phyloP scores from a whole-genome alignment of 2,113 vertebrate species.

The Ptyas mucosa region DNA sequence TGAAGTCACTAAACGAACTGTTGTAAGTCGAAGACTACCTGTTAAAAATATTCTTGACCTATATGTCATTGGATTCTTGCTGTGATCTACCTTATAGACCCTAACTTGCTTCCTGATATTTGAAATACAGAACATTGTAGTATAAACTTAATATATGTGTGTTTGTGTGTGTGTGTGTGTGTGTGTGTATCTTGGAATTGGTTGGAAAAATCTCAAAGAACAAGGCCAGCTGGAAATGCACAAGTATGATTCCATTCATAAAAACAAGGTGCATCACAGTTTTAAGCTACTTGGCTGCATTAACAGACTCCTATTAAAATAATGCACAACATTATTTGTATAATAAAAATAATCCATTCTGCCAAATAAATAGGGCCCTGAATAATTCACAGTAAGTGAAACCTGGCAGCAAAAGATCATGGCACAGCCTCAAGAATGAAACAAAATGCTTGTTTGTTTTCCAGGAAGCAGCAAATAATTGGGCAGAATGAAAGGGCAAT shows the following conservation, averaged over 20 bases:
- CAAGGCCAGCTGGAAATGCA: not conserved
- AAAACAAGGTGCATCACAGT: not conserved
- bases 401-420: not conserved
- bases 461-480: not conserved
- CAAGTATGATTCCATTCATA: not conserved
- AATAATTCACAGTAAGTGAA: not conserved
- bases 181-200: no score
- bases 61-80: not conserved
- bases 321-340: not conserved
- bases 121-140: not conserved
- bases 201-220: not conserved
- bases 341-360: not conserved
- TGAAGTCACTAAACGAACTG: not conserved
- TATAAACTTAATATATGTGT: not conserved
- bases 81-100: not conserved
- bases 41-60: not conserved
- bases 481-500: not conserved
- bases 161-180: no score
- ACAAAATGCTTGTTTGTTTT: not conserved
- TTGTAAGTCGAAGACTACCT: no score
- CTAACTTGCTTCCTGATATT: not conserved
- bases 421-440: not conserved
- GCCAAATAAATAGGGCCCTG: not conserved
- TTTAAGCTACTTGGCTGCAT: not conserved
- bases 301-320: not conserved